phyloP scores from a whole-genome alignment of 64 coral and sea anemone species.

The Platygyra sinensis region DNA sequence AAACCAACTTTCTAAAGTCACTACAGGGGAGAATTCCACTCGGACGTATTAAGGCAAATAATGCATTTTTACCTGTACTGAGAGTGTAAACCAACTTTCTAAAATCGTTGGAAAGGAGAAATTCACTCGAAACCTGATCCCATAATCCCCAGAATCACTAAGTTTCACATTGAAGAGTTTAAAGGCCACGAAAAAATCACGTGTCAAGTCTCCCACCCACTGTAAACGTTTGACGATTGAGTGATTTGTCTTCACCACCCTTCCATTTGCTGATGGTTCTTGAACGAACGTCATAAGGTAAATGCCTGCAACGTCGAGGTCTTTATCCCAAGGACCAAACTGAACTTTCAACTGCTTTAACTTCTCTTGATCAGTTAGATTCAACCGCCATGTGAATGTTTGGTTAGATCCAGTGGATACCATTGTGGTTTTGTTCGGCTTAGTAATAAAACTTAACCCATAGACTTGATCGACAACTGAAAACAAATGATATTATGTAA shows the following conservation, averaged over 20 bases:
- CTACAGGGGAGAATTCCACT: not conserved
- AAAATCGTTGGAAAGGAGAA: not conserved
- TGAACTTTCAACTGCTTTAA: not conserved
- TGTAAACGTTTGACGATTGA: not conserved
- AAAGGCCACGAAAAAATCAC: not conserved
- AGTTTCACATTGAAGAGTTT: not conserved
- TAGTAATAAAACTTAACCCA: not conserved
- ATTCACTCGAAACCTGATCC: not conserved
- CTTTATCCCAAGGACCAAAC: slow-evolving; percentile 1
- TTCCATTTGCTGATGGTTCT: not conserved
- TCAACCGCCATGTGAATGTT: slow-evolving; percentile 10
- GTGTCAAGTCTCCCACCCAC: not conserved
- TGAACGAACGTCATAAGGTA: not conserved
- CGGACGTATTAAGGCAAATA: too few relatives aligned
- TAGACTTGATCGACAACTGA: not conserved
- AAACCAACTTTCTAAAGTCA: not conserved
- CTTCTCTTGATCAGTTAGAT: slow-evolving; percentile 4
- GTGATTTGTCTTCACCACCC: not conserved
- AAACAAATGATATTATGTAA: not conserved
- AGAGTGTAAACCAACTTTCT: not conserved
- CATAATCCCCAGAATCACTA: not conserved
- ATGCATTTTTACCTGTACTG: not conserved
- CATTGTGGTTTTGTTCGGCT: not conserved
- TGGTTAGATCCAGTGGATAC: slow-evolving; percentile 1
- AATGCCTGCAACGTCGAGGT: not conserved